These are phyloP conservation scores for Vireo griseus DNA, from an alignment of 2,797 vertebrate genomes.

Conservation along the genomic window DNA sequence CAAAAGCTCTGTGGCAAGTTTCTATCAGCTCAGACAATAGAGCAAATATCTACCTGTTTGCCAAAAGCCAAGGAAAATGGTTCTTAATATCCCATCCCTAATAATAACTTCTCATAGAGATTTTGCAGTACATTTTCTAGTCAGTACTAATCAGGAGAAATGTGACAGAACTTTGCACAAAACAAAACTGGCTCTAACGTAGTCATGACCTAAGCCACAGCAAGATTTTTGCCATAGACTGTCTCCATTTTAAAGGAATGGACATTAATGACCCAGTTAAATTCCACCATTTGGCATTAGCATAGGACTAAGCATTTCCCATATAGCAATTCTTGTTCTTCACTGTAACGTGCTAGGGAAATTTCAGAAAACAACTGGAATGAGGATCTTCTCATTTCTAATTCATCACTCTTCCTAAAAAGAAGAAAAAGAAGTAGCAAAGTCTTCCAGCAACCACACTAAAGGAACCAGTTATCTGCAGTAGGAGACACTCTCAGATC, in stretches of 20 bases:
- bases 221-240: neutral
- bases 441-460: neutral
- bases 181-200: neutral
- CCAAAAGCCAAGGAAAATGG: neutral
- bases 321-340: neutral
- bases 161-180: neutral
- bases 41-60: neutral
- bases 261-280: neutral
- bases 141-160: neutral
- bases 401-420: neutral
- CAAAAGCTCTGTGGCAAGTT: neutral
- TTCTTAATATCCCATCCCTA: neutral
- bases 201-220: neutral
- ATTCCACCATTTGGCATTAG: neutral
- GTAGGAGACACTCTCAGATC: neutral
- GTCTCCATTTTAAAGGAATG: neutral
- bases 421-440: neutral
- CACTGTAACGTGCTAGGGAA: neutral
- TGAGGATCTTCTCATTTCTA: neutral
- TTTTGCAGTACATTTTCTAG: neutral
- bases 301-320: neutral
- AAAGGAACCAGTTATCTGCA: neutral
- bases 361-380: conserved; percentile 34
- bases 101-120: neutral
- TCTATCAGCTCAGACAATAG: neutral